phyloP scores from a whole-genome alignment of 2,797 vertebrate species.

The Scyliorhinus canicula region DNA sequence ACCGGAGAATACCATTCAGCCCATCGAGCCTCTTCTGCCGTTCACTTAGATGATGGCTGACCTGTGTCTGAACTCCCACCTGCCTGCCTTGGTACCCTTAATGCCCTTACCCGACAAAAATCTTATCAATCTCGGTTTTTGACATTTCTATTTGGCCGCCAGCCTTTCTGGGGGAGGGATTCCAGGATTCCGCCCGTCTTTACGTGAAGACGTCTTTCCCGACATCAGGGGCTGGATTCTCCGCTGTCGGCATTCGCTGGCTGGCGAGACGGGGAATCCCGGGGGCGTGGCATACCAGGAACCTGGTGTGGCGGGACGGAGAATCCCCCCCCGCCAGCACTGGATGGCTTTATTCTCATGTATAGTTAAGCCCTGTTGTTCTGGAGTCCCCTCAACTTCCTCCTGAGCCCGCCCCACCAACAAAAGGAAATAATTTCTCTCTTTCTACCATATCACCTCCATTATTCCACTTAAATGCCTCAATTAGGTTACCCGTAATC shows the following conservation, averaged over 20 bases:
- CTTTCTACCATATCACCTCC: neutral
- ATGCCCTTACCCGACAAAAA: neutral
- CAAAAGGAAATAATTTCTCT: neutral
- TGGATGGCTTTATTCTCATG: neutral
- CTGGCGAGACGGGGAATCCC: too few species aligned
- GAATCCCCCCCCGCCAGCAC: too few species aligned
- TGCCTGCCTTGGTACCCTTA: neutral
- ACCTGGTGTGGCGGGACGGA: too few species aligned
- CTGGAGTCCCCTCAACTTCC: neutral
- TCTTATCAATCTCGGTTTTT: neutral
- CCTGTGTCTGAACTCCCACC: neutral
- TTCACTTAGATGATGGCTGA: neutral
- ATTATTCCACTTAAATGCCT: neutral
- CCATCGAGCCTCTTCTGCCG: neutral
- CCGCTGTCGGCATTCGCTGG: too few species aligned
- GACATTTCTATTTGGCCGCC: neutral
- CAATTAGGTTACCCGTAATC: neutral
- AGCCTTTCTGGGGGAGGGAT: neutral
- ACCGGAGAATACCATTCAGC: neutral
- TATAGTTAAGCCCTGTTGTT: neutral
- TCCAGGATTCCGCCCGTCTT: neutral
- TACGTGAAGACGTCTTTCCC: neutral
- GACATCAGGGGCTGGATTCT: too few species aligned
- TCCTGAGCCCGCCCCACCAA: too few species aligned
- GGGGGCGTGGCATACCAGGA: too few species aligned